phyloP scores from a whole-genome alignment of 1,140 invertebrate genomes.

The Drosophila tani region DNA sequence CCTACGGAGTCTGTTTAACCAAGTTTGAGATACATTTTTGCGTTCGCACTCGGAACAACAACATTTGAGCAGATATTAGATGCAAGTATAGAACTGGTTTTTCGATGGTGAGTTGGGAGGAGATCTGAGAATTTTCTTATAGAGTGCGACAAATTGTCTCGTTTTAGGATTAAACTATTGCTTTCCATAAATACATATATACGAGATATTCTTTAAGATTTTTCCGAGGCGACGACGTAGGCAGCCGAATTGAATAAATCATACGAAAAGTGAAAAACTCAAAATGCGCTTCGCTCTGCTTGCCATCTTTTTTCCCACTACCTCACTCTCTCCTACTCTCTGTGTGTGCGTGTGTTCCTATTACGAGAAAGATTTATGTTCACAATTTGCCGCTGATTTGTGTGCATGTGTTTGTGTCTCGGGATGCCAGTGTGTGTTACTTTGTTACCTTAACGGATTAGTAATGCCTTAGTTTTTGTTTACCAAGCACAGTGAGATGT shows the following conservation, averaged over 20 bases:
- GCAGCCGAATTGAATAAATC: conserved; percentile 55
- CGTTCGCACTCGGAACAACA: conserved; percentile 10
- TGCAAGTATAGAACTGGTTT: conserved; percentile 31
- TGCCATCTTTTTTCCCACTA: conserved; percentile 19
- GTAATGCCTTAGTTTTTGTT: conserved; percentile 55
- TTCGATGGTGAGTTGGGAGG: not conserved
- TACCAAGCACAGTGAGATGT: conserved; percentile 15
- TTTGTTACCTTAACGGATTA: conserved; percentile 55
- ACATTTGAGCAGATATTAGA: conserved; percentile 10
- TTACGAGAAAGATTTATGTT: conserved; percentile 71
- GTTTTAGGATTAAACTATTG: conserved; percentile 13
- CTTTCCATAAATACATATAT: conserved; percentile 10
- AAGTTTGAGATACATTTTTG: conserved; percentile 49
- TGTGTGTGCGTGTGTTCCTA: conserved; percentile 49
- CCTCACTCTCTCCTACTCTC: not conserved
- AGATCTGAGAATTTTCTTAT: conserved; percentile 22
- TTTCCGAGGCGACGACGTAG: conserved; percentile 56
- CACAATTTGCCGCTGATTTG: conserved; percentile 59
- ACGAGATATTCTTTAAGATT: conserved; percentile 26
- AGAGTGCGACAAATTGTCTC: conserved; percentile 46
- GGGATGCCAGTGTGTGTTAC: conserved; percentile 28
- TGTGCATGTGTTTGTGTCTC: conserved; percentile 20
- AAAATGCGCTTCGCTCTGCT: conserved; percentile 34
- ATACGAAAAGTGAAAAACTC: conserved; percentile 53
- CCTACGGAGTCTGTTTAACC: conserved; percentile 53